Conservation (phyloP, 2,113 vertebrate species). For the Colinus virginianus region DNA sequence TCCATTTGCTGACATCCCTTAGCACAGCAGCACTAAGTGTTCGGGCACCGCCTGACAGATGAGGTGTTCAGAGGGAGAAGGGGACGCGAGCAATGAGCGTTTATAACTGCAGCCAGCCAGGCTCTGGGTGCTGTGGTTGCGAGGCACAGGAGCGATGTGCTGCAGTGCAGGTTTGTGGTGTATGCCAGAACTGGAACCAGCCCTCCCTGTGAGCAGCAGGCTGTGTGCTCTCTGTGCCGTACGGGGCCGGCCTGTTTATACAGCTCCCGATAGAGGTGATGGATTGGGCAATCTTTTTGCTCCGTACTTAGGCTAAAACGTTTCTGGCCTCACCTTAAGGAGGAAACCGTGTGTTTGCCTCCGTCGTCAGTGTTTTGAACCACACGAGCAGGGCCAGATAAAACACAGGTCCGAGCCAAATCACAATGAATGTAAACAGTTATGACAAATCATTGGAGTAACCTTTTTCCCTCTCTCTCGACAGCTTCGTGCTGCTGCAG, state of each 20-base stretch:
- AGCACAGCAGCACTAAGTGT: slow-evolving; percentile 17
- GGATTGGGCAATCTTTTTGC: neutral
- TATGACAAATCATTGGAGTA: neutral
- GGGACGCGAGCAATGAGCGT: neutral
- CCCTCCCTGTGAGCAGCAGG: neutral
- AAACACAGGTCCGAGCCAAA: neutral
- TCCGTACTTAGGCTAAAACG: neutral
- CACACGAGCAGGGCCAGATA: neutral
- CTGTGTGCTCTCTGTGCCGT: neutral
- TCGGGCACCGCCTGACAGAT: slow-evolving; percentile 6
- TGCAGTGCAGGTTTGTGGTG: neutral
- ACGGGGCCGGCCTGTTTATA: slow-evolving; percentile 18
- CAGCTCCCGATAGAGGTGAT: neutral
- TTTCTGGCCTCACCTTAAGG: neutral
- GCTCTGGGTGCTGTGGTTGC: slow-evolving; percentile 28
- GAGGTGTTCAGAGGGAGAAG: slow-evolving; percentile 36
- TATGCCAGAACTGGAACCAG: slow-evolving; percentile 12
- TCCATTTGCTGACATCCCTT: slow-evolving; percentile 42
- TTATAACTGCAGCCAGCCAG: slow-evolving; percentile 55
- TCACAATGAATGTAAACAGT: neutral
- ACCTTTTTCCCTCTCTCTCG: neutral
- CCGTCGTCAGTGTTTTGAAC: neutral
- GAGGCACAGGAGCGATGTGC: neutral
- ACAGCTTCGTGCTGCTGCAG: neutral
- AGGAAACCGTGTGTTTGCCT: neutral